Evolutionary conservation across 2,888 invertebrate species (phyloP), one percentile per base, ranked within the genome.

Genomic region (Andrena bucephala): DNA sequence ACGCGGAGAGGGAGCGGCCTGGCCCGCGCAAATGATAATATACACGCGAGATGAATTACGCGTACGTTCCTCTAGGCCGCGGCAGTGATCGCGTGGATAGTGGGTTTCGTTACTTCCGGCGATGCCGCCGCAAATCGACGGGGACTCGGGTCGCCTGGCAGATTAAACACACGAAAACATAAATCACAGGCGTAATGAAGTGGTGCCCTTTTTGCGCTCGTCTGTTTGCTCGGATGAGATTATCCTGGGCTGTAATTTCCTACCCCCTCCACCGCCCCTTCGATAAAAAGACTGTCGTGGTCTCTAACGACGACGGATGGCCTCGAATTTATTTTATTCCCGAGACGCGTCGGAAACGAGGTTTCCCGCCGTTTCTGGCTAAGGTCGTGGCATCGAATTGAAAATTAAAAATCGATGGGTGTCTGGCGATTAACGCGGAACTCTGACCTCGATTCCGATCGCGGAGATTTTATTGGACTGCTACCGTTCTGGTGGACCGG

Each of bases 21-120:
- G 81, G 63, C 36, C 66, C 73, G 73, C 31, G 68, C 71, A 78
- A 87, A 84, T 75, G 79, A 84, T 85, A 87, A 87, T 84, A 84
- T 80, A 87, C 81, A 83, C 81, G 81, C 87, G 71, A 85, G 85
- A 81, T 77, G 83, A 77, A 78, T 79, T 70, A 74, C 73, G 79
- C 69, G 63, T 59, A 48, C 48, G 62, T 72, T 77, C 67, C 67
- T 68, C 31, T 66, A 36, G 50, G 27, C 27, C 31, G 59, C 48
- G 70, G 62, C 57, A 42, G 27, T 29, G 85, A 77, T 80, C 85
- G 71, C 68, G 73, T 69, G 75, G 63, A 72, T 70, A 77, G 74
- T 70, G 50, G 74, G 77, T 66, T 72, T 77, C 36, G 66, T 60
- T 48, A 65, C 80, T 83, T 86, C 86, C 86, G 84, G 77, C 76